Conservation (phyloP, 2,797 vertebrate genomes). For the Sebastes oblongus region DNA sequence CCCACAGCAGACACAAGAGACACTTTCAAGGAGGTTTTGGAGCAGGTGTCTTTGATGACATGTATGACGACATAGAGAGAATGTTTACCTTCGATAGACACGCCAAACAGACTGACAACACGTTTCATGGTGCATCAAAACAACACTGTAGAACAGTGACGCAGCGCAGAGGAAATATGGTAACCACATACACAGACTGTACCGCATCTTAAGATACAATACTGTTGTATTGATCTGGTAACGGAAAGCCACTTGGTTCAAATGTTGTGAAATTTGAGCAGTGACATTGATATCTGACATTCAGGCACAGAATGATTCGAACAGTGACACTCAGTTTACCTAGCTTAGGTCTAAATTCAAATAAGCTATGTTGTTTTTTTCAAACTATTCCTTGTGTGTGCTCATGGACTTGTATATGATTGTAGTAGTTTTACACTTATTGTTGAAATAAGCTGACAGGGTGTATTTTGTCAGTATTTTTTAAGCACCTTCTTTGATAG, state of each 20-base stretch:
- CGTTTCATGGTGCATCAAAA: conserved; percentile 89
- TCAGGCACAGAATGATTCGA: neutral
- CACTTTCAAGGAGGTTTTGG: conserved; percentile 76
- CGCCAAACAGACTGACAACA: conserved; percentile 82
- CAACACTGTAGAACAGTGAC: conserved; percentile 96
- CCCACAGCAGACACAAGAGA: conserved; percentile 83
- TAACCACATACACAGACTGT: conserved; percentile 97
- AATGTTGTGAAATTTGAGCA: conserved; percentile 45
- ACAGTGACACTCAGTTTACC: neutral
- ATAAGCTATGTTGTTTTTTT: conserved; percentile 26
- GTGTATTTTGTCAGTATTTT: conserved; percentile 46
- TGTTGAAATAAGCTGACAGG: conserved; percentile 26
- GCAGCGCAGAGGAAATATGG: conserved; percentile 96
- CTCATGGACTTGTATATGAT: conserved; percentile 26
- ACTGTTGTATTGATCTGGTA: conserved; percentile 34
- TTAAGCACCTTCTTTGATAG: conserved; percentile 36
- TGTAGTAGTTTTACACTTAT: conserved; percentile 25
- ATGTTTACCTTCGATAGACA: conserved; percentile 93
- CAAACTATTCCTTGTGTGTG: neutral
- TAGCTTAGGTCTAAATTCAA: conserved; percentile 1
- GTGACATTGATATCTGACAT: conserved; percentile 9
- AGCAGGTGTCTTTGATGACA: conserved; percentile 86
- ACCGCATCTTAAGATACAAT: conserved; percentile 80
- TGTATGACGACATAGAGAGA: conserved; percentile 93
- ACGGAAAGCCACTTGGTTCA: conserved; percentile 34